Base-by-base conservation (phyloP, 2,113 vertebrate genomes). In the Dunckerocampus dactyliophorus region DNA sequence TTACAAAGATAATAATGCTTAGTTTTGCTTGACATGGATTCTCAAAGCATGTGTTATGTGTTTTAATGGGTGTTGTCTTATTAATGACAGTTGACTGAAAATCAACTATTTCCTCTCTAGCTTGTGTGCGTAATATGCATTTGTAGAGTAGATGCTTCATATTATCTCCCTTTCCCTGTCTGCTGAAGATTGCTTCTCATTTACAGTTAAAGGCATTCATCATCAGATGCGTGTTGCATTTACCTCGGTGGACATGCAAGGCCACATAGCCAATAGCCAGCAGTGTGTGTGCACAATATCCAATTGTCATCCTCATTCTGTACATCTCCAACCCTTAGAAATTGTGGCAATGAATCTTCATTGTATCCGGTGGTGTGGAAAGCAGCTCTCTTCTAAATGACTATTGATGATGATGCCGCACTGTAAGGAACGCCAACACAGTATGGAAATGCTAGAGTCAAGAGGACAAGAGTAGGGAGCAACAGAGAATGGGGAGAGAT, bases 321-420 rank as follows among this genome's bases (percentile, higher is more conserved):
- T 72, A 59, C 52, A 47, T 65, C 72, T 50, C 66, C 59, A 69
- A 62, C 52, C 69, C 63, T 68, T 81, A 72, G 72, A 88, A 90
- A 90, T 87, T 75, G 85, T 82, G 72, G 82, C 85, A 68, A 90
- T 92, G 87, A 91, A 92, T 91, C 89, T 90, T 91, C 86, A 89
- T 90, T 84, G 85, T 65, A 88, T 86, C 63, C 69, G 59, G 49
- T 79, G 83, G 83, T 67, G 81, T 87, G 87, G 83, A 90, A 89
- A 87, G 77, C 71, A 58, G 67, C 75, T 72, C 74, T 79, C 69
- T 71, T 64, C 76, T 82, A 90, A 90, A 90, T 90, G 81, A 91
- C 89, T 89, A 90, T 89, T 90, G 89, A 91, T 91, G 87, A 87
- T 79, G 78, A 87, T 65, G 80, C 80, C 79, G 76, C 57, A 66